These are phyloP conservation scores for Solenopsis invicta DNA, from an alignment of 1,140 invertebrate genomes.

Conservation along the genomic window DNA sequence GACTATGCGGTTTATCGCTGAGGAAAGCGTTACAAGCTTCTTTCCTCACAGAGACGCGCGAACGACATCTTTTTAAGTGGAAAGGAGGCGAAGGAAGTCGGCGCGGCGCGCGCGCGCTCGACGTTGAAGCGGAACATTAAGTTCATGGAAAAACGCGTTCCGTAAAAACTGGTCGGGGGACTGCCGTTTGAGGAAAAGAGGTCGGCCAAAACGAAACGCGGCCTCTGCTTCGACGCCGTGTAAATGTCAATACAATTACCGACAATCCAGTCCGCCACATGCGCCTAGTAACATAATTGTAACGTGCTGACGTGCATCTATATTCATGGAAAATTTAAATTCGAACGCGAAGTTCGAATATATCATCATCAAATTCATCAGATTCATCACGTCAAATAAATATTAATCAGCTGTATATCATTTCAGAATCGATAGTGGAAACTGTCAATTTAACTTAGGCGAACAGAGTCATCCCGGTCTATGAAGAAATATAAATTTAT, in stretches of 20 bases:
- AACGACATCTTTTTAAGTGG: neutral
- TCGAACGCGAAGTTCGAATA: neutral
- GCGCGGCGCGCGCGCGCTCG: neutral
- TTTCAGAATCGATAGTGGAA: neutral
- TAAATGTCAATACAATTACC: constrained; percentile 43
- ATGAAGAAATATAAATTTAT: neutral
- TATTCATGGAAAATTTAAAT: neutral
- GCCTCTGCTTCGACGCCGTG: neutral
- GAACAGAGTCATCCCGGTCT: neutral
- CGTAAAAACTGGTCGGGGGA: constrained; percentile 44
- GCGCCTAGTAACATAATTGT: neutral
- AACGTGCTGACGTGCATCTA: neutral
- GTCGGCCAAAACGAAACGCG: constrained; percentile 31
- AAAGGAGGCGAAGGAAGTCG: constrained; percentile 48
- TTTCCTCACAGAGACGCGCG: neutral
- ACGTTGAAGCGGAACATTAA: constrained; percentile 46
- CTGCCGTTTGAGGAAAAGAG: constrained; percentile 42
- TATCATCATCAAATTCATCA: neutral
- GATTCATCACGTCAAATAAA: neutral
- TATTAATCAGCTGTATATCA: neutral
- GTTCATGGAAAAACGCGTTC: constrained; percentile 54
- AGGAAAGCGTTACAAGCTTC: neutral
- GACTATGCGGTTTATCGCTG: neutral
- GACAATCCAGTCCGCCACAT: neutral
- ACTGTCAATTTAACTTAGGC: neutral